phyloP scores from a whole-genome alignment of 1,140 invertebrate species.

The Cydia pomonella region DNA sequence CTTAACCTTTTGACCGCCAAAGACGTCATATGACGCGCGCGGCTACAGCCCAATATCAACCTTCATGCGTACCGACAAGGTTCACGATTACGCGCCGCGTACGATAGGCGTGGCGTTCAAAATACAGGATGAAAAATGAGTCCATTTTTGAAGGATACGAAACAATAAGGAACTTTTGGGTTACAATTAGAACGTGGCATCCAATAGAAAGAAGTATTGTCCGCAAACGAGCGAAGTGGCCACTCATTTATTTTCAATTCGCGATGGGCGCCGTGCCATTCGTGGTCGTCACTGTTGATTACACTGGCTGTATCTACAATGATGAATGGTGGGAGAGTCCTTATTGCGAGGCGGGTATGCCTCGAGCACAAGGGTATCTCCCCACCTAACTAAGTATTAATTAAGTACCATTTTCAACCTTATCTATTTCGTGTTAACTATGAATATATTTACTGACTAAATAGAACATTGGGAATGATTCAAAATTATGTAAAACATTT shows the following conservation, averaged over 20 bases:
- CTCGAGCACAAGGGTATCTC: background rate
- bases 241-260: background rate
- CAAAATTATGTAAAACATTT: no score
- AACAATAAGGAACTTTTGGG: background rate
- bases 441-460: no score
- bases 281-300: constrained; percentile 18
- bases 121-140: no score
- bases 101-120: no score
- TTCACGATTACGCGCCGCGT: no score
- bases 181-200: background rate
- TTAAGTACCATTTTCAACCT: background rate
- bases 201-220: background rate
- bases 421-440: no score
- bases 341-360: background rate
- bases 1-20: no score
- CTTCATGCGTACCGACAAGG: no score
- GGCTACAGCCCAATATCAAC: no score
- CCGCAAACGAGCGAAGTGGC: background rate
- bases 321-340: constrained; percentile 9
- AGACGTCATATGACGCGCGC: no score
- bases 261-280: background rate
- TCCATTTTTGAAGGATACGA: no score
- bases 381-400: background rate
- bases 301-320: constrained; percentile 11
- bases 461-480: no score